Evolutionary conservation across 2,797 vertebrate species (phyloP), one percentile per base, ranked within the genome.

Genomic region (Enteromius mattozi): DNA sequence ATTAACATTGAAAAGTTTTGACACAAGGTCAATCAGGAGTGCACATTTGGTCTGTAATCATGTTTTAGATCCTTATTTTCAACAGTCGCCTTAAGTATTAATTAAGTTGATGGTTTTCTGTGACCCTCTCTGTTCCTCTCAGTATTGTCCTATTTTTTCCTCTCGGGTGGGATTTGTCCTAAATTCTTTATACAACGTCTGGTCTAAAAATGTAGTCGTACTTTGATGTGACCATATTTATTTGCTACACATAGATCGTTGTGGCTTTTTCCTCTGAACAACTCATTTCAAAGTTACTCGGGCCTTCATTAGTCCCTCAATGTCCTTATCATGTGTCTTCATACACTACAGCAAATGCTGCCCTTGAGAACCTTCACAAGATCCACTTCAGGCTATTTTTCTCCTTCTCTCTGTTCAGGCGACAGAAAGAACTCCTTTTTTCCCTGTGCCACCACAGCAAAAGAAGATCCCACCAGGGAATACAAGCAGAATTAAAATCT

Each of bases 401-500:
- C 88, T 85, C 74, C 79, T 76, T 84, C 79, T 83, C 54, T 74
- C 56, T 37, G 49, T 77, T 59, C 80, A 83, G 65, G 66, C 59
- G 37, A 82, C 82, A 75, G 54, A 30, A 66, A 80, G 79, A 87
- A 72, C 65, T 81, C 17, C 37, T 54, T 68, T 76, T 45, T 51
- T 82, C 69, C 71, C 30, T 59, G 9, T 74, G 66, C 69, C 61
- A 19, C 61, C 72, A 65, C 59, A 78, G 75, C 70, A 86, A 61
- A 82, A 78, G 40, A 80, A 47, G 54, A 87, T 81, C 88, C 82
- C 89, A 90, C 85, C 47, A 89, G 88, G 82, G 89, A 90, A 54
- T 68, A 89, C 87, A 90, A 91, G 88, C 88, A 86, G 78, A 91
- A 92, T 90, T 66, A 69, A 83, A 83, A 89, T 87, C 85, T 81